These are phyloP conservation scores for Lepus oiostolus DNA, from an alignment of 2,797 vertebrate genomes.

Conservation along the genomic window DNA sequence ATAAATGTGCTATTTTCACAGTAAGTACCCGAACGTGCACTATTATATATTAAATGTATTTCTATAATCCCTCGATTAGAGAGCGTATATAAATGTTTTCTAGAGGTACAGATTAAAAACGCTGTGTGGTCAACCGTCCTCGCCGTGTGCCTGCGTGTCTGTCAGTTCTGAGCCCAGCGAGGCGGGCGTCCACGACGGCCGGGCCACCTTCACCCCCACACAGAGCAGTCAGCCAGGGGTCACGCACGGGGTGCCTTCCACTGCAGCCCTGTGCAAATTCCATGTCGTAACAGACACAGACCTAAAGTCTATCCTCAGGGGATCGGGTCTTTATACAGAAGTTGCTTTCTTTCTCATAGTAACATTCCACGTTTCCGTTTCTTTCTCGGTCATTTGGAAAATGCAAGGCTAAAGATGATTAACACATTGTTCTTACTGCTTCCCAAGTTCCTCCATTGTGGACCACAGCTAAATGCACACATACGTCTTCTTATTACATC, in stretches of 20 bases:
- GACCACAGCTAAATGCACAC: neutral
- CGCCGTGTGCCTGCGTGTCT: slow-evolving; percentile 62
- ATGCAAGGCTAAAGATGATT: neutral
- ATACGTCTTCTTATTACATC: neutral
- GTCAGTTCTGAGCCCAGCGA: slow-evolving; percentile 55
- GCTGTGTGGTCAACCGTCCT: slow-evolving; percentile 79
- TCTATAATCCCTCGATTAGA: slow-evolving; percentile 88
- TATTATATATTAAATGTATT: slow-evolving; percentile 90
- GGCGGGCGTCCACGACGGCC: neutral
- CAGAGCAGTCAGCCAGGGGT: neutral
- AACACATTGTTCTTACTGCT: neutral
- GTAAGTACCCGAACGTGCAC: slow-evolving; percentile 88
- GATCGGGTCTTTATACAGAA: neutral
- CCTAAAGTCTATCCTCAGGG: neutral
- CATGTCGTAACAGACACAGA: neutral
- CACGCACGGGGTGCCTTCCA: neutral
- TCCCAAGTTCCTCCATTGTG: neutral
- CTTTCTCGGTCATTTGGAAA: neutral
- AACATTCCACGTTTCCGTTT: neutral
- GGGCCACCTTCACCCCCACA: neutral
- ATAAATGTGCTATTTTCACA: slow-evolving; percentile 92
- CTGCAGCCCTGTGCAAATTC: neutral
- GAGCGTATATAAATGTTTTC: slow-evolving; percentile 90
- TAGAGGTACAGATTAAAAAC: slow-evolving; percentile 88
- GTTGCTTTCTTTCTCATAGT: neutral